Evolutionary conservation across 64 coral and sea anemone genomes (phyloP).

Genomic region (Orbicella faveolata): DNA sequence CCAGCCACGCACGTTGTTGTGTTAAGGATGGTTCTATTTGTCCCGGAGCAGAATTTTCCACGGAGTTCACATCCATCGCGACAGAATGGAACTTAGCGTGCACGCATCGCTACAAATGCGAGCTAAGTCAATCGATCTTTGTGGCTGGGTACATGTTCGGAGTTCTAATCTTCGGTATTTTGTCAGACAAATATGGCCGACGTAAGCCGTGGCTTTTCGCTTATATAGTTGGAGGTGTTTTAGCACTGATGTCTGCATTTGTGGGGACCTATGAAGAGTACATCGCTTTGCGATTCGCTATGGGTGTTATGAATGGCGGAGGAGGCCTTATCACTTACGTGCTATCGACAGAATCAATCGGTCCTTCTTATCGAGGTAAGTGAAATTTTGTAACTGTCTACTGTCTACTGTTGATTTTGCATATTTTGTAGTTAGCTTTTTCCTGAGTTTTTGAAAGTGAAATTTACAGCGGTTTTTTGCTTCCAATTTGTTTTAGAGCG

Average conservation of each 20-base stretch:
- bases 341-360: slow-evolving; percentile 73
- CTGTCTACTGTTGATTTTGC: neutral
- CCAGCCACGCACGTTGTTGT: slow-evolving; percentile 12
- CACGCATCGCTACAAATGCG: slow-evolving; percentile 61
- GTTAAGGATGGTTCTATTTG: slow-evolving; percentile 66
- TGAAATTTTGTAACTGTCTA: neutral
- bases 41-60: slow-evolving; percentile 48
- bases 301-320: slow-evolving; percentile 55
- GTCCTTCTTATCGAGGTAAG: slow-evolving; percentile 71
- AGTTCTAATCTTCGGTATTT: slow-evolving; percentile 59
- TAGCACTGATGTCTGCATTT: slow-evolving; percentile 59
- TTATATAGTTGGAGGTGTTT: slow-evolving; percentile 28
- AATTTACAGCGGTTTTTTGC: too few species aligned
- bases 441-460: too few species aligned
- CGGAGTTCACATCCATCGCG: slow-evolving; percentile 67
- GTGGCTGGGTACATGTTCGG: slow-evolving; percentile 74
- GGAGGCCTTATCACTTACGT: slow-evolving; percentile 63
- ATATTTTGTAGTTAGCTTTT: neutral
- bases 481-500: too few species aligned
- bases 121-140: slow-evolving; percentile 62
- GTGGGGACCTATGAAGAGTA: slow-evolving; percentile 58
- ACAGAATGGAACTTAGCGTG: slow-evolving; percentile 83
- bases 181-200: slow-evolving; percentile 73
- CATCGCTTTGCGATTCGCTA: slow-evolving; percentile 45
- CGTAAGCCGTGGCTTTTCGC: slow-evolving; percentile 55